phyloP scores from a whole-genome alignment of 2,888 invertebrate genomes.

The Therioaphis trifolii region DNA sequence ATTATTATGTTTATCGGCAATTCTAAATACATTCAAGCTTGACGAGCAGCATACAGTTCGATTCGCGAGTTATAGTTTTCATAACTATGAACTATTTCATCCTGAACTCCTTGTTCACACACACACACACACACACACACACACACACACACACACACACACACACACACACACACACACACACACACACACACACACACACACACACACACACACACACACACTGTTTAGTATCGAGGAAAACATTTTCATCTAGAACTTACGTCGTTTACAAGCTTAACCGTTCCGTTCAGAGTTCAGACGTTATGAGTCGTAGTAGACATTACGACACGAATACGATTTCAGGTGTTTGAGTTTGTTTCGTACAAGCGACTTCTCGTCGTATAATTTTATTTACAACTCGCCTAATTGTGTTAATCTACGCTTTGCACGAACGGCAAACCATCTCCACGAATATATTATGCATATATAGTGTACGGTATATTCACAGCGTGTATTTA shows the following conservation, averaged over 20 bases:
- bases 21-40: too few species aligned
- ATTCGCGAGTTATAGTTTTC: too few species aligned
- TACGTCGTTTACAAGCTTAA: not conserved
- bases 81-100: too few species aligned
- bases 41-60: too few species aligned
- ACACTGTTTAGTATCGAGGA: not conserved
- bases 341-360: not conserved
- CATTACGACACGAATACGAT: not conserved
- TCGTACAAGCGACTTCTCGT: not conserved
- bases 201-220: not conserved
- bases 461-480: too few species aligned
- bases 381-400: not conserved
- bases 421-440: not conserved
- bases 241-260: too few species aligned
- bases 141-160: too few species aligned
- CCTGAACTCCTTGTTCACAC: too few species aligned
- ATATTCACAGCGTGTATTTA: not conserved
- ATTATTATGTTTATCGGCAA: too few species aligned
- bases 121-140: too few species aligned
- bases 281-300: not conserved
- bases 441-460: not conserved
- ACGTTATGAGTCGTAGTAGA: not conserved
- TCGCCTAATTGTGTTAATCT: constrained; percentile 12
- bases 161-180: too few species aligned
- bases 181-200: too few species aligned